phyloP scores from a whole-genome alignment of 2,797 vertebrate genomes.

The Pseudocheirus occidentalis region DNA sequence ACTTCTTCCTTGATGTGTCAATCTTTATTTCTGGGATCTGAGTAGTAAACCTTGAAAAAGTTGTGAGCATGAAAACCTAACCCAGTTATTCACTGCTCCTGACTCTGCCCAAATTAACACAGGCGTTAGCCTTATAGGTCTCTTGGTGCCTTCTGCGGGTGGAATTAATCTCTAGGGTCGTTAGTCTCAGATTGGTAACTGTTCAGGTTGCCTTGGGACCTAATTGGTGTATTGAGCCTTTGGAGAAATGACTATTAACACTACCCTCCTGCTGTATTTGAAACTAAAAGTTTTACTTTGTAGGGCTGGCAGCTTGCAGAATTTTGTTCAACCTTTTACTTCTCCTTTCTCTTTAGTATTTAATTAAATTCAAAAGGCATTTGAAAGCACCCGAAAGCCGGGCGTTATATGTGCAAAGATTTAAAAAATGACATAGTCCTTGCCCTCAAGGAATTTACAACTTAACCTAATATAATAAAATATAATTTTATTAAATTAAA shows the following conservation, averaged over 20 bases:
- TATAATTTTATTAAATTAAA: no score
- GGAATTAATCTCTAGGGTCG: conserved; percentile 37
- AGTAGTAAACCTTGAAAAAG: conserved; percentile 56
- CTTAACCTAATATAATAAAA: neutral
- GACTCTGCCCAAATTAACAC: neutral
- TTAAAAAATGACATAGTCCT: neutral
- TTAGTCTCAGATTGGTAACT: conserved; percentile 26
- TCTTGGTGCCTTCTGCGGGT: neutral
- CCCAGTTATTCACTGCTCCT: neutral
- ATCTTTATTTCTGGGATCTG: conserved; percentile 76
- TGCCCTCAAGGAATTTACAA: neutral
- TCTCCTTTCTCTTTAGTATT: conserved; percentile 9
- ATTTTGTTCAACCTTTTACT: conserved; percentile 43
- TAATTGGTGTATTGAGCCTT: conserved; percentile 44
- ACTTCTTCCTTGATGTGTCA: conserved; percentile 74
- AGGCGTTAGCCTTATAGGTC: neutral
- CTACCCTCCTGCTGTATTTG: conserved; percentile 30
- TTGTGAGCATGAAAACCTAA: conserved; percentile 46
- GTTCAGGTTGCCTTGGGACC: neutral
- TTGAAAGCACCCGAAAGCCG: neutral
- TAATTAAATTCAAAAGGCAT: neutral
- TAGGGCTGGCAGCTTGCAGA: neutral
- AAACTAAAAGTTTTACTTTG: conserved; percentile 17
- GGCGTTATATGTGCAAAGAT: neutral
- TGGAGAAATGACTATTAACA: conserved; percentile 39